A percentile compares a stretch with the other conserved stretches of the same genome.
These are phyloP conservation scores for Crocidura indochinensis DNA, from an alignment of 2,797 vertebrate species.

Conservation along the genomic window DNA sequence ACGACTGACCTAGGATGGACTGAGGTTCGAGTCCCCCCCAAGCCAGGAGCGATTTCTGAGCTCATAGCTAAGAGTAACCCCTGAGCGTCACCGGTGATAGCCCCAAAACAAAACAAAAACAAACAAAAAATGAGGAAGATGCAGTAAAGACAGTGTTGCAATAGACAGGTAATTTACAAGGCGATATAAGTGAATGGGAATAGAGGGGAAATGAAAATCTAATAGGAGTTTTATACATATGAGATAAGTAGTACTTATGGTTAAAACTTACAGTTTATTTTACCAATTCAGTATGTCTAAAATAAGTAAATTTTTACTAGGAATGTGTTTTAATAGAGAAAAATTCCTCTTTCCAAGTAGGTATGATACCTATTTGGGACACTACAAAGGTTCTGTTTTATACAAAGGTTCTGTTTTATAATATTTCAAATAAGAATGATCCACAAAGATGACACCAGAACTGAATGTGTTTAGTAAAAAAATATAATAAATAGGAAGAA, in stretches of 20 bases:
- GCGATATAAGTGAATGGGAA: too few species aligned
- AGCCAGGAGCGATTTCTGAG: too few species aligned
- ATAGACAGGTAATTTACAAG: neutral
- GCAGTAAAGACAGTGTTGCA: neutral
- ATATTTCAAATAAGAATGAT: slow-evolving; percentile 16
- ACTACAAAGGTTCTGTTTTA: neutral
- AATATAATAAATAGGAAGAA: neutral
- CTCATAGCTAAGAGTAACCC: too few species aligned
- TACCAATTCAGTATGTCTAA: neutral
- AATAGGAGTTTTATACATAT: too few species aligned
- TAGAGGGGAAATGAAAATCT: neutral
- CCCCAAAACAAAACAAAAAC: too few species aligned
- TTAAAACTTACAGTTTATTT: too few species aligned
- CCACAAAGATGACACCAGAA: neutral
- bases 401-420: neutral
- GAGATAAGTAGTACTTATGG: too few species aligned
- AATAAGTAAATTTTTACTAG: slow-evolving; percentile 44
- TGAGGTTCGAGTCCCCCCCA: too few species aligned
- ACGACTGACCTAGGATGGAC: too few species aligned
- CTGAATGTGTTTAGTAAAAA: neutral
- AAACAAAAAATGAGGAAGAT: too few species aligned
- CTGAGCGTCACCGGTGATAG: too few species aligned
- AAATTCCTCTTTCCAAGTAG: slow-evolving; percentile 17
- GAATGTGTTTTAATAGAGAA: slow-evolving; percentile 40
- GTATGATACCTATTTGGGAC: neutral